Percentiles rank a stretch among this genome's conserved stretches.
phyloP scores from a whole-genome alignment of 2,797 vertebrate genomes.

The Lepidocolaptes lacrymiger region DNA sequence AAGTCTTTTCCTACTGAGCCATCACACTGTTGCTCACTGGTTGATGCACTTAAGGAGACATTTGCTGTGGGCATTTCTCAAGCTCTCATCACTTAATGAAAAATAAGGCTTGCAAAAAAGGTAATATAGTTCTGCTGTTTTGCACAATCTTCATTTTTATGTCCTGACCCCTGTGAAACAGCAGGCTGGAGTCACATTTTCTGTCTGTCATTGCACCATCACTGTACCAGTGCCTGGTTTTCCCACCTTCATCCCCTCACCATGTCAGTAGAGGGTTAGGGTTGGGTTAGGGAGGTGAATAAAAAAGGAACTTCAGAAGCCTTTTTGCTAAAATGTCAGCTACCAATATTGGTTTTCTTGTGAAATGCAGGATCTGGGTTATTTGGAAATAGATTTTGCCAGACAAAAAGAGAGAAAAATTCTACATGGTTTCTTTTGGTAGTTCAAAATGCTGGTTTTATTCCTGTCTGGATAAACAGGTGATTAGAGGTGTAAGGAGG shows the following conservation, averaged over 20 bases:
- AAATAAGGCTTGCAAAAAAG: background rate
- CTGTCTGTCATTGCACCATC: background rate
- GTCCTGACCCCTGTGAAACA: background rate
- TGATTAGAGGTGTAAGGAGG: background rate
- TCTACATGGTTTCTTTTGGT: background rate
- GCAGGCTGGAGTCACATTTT: background rate
- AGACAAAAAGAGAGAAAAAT: background rate
- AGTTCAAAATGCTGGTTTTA: background rate
- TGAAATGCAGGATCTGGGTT: background rate
- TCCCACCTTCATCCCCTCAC: background rate
- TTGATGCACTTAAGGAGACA: background rate
- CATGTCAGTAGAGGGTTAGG: fast-evolving
- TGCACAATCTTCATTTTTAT: background rate
- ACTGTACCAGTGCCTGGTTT: background rate
- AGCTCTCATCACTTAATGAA: background rate
- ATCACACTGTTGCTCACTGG: background rate
- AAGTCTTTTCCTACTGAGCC: background rate
- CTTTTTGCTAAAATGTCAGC: background rate
- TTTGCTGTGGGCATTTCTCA: background rate
- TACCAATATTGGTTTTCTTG: background rate
- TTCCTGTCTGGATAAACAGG: background rate
- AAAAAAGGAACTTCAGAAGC: background rate
- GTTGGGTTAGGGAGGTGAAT: too few relatives aligned
- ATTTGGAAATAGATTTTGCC: background rate
- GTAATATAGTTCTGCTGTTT: background rate